Base-by-base conservation (phyloP, 2,113 vertebrate genomes). In the Aegithalos caudatus region DNA sequence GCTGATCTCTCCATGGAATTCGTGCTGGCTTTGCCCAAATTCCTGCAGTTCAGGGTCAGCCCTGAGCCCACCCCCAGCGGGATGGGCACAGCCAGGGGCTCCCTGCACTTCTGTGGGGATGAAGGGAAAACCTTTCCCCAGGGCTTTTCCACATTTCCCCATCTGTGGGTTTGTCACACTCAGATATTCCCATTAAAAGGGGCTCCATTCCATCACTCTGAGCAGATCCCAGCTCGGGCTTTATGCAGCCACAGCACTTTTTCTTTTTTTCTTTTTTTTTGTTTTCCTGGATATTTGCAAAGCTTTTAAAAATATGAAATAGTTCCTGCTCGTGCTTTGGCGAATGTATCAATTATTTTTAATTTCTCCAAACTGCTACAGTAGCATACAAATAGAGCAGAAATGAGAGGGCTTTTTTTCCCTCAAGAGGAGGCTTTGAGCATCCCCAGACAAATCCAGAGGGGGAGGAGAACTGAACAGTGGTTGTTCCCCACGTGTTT, bases 221-320 rank as follows among this genome's bases (percentile, higher is more conserved):
- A 85, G 78, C 81, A 91, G 87, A 88, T 80, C 69, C 66, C 17
- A 73, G 90, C 65, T 47, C 24, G 7, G 45, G 10, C 4, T 72
- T 91, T 94, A 14, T 95, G 95, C 95, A 53, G 19, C 45, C 87
- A 5, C 94, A 95, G 96, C 93, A 90, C 40, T 51, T 53, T 51
- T 96, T 81, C 95, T n/a, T n/a, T n/a, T n/a, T n/a, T n/a, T n/a
- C n/a, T 95, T 51, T 45, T 95, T 78, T 94, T 92, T 64, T 66
- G 48, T 50, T 72, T 91, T 62, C 60, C 77, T 81, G 93, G 84
- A 25, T 94, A 94, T 85, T 92, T 95, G 94, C 93, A 96, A 95
- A 94, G 94, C 96, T 94, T 95, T 96, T 95, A 95, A 82, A 96
- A 96, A 95, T 92, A 95, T 91, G 94, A 91, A 92, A 86, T 72